Conservation (phyloP, 2,113 vertebrate genomes). For the Myodes glareolus region DNA sequence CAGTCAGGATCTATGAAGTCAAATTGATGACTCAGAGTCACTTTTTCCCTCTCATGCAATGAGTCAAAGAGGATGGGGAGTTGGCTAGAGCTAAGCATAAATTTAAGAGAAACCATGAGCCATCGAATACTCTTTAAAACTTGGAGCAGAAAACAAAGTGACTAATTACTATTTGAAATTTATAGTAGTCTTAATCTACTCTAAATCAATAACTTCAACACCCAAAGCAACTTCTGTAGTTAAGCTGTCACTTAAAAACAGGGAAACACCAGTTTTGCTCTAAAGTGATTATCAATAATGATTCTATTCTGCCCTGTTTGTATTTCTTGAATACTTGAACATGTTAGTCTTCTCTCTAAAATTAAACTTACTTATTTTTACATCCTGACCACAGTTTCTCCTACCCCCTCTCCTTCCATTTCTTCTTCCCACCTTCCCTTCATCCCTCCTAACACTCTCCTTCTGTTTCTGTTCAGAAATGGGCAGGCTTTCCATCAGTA, state of each 20-base stretch:
- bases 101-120: neutral
- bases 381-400: neutral
- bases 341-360: neutral
- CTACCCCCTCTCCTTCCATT: too few relatives aligned
- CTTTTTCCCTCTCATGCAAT: neutral
- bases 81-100: neutral
- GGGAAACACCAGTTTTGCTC: neutral
- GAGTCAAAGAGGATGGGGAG: neutral
- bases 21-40: slow-evolving; percentile 56
- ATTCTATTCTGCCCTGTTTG: neutral
- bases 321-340: neutral
- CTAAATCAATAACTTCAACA: neutral
- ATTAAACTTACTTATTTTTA: neutral
- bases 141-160: neutral
- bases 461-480: too few relatives aligned
- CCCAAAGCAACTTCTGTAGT: neutral
- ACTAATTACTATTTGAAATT: neutral
- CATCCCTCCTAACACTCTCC: too few relatives aligned
- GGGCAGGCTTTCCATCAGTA: too few relatives aligned
- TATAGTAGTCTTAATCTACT: neutral
- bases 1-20: neutral
- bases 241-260: neutral
- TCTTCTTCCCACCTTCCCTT: too few relatives aligned
- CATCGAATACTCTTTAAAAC: slow-evolving; percentile 12
- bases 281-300: neutral